These are phyloP conservation scores for Corvus moneduloides DNA, from an alignment of 2,113 vertebrate species.

Conservation along the genomic window DNA sequence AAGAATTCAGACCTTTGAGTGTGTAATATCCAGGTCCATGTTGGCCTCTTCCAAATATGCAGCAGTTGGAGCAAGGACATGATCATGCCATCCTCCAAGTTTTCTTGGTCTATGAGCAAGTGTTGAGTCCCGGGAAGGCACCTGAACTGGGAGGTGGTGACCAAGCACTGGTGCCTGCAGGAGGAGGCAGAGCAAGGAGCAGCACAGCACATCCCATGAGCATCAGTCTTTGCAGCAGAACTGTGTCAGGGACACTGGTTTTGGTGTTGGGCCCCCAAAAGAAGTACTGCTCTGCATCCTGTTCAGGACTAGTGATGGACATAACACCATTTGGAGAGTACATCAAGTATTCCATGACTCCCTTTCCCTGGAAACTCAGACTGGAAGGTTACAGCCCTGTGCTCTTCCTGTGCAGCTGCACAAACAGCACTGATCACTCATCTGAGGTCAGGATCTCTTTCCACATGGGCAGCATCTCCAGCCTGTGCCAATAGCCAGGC, in stretches of 20 bases:
- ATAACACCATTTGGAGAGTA: not conserved
- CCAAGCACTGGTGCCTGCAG: not conserved
- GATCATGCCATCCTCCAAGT: not conserved
- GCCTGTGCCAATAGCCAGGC: not conserved
- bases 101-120: not conserved
- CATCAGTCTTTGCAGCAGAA: not conserved
- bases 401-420: not conserved
- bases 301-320: not conserved
- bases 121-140: not conserved
- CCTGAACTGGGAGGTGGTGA: not conserved
- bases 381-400: not conserved
- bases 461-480: not conserved
- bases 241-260: not conserved
- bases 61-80: not conserved
- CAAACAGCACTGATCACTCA: not conserved
- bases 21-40: not conserved
- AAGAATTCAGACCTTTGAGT: not conserved
- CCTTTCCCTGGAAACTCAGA: not conserved
- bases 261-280: not conserved
- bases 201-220: accelerated
- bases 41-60: not conserved
- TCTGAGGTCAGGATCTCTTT: not conserved
- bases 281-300: not conserved
- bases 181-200: not conserved
- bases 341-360: not conserved